Evolutionary conservation across 2,113 vertebrate species (phyloP), one percentile per base, ranked within the genome.

Genomic region (Varanus salvator): DNA sequence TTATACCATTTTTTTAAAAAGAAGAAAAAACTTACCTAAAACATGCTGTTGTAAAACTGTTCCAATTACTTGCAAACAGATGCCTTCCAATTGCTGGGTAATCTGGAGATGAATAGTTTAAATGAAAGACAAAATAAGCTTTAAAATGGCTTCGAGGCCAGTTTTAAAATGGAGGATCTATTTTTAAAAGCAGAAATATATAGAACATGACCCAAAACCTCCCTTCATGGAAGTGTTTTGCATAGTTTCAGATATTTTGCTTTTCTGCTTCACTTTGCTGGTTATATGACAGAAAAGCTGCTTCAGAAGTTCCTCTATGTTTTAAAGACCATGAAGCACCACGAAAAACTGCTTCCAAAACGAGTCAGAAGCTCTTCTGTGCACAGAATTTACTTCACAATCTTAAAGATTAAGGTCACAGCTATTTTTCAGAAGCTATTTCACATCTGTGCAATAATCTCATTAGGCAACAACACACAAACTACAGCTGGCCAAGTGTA

Each of bases 1-100:
- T 64, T 82, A 86, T 74, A 91, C 84, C 19, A 17, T 57, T 90
- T 17, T 23, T 38, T 23, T 25, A 76, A 93, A 54, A 57, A 0
- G 21, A 57, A 80, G 44, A 8, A 88, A 94, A 8, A 19, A 44
- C 89, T 2, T 96, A 99, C 99, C 99, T 95, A 99, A 97, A 85
- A 99, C 99, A 89, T 99, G 99, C 92, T 99, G 99, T 92, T 99
- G 99, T 94, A 99, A 97, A 93, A 99, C 99, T 14, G 99, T 99
- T 91, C 98, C 99, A 81, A 99, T 99, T 90, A 99, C 99, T 96
- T 99, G 99, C 95, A 99, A 98, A 96, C 99, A 99, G 95, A 99
- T 99, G n/a, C 99, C 99, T 93, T 99, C 99, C 87, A 99, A 96
- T 94, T 99, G 99, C 95, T 99, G 98, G 0, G 98, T 99, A 96